Evolutionary conservation across 2,888 invertebrate species (phyloP).

Genomic region (Rutpela maculata): DNA sequence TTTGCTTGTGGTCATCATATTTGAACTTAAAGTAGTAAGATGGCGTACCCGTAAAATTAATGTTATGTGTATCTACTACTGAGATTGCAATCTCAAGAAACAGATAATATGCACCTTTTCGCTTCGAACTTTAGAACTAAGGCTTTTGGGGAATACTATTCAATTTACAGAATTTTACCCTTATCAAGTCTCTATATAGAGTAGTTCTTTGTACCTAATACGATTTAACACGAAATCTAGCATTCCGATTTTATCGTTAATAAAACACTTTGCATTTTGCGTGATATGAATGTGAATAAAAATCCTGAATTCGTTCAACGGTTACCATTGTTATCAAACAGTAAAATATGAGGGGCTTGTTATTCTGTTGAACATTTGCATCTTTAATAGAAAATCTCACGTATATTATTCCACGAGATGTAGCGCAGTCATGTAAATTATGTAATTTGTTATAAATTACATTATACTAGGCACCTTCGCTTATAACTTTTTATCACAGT

Average conservation of each 20-base stretch:
- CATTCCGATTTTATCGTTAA: slow-evolving; percentile 20
- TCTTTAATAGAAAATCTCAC: slow-evolving; percentile 12
- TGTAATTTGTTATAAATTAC: background rate
- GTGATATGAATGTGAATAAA: slow-evolving; percentile 30
- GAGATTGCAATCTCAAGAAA: too few species aligned
- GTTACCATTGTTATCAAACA: slow-evolving; percentile 26
- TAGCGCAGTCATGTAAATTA: background rate
- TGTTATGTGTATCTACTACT: too few species aligned
- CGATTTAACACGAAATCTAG: slow-evolving; percentile 9
- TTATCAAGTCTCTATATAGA: background rate
- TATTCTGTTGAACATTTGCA: slow-evolving; percentile 16
- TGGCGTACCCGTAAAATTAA: too few species aligned
- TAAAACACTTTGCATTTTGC: slow-evolving; percentile 29
- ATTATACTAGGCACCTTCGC: background rate
- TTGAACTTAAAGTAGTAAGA: too few species aligned
- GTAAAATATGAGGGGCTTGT: slow-evolving; percentile 24
- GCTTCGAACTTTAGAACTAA: background rate
- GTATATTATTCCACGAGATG: slow-evolving; percentile 2
- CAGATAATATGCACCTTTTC: background rate
- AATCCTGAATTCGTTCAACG: background rate
- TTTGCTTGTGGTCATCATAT: too few species aligned
- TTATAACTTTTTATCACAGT: too few species aligned
- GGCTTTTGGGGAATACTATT: background rate
- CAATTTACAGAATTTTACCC: background rate
- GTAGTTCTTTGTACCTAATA: background rate